A percentile compares a stretch with the other conserved stretches of the same genome.
Conservation (phyloP, 2,888 invertebrate genomes). For the Barypeithes pellucidus region DNA sequence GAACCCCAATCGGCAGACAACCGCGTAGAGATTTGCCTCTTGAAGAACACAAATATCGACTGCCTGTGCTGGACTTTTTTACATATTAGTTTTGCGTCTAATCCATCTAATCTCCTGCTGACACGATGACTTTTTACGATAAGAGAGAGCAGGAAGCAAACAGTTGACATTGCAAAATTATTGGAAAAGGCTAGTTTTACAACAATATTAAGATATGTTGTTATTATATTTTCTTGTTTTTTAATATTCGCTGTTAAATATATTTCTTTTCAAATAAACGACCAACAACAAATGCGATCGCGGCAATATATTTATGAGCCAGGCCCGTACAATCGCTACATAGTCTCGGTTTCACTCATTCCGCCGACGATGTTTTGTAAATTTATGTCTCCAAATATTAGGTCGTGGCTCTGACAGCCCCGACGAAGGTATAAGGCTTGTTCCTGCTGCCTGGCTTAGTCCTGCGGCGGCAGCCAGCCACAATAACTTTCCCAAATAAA, state of each 20-base stretch:
- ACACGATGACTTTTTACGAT: too few relatives aligned
- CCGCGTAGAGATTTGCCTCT: too few relatives aligned
- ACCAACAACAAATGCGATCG: slow-evolving; percentile 71
- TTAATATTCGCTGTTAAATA: slow-evolving; percentile 58
- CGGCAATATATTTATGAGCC: slow-evolving; percentile 71
- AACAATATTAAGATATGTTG: neutral
- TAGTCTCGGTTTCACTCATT: slow-evolving; percentile 70
- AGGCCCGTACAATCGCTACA: slow-evolving; percentile 51
- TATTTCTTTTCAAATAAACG: slow-evolving; percentile 71
- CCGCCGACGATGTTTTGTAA: slow-evolving; percentile 71
- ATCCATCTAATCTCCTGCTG: too few relatives aligned
- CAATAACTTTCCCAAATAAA: slow-evolving; percentile 68
- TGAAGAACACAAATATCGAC: too few relatives aligned
- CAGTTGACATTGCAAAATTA: too few relatives aligned
- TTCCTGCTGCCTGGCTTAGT: slow-evolving; percentile 63
- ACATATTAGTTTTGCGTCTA: too few relatives aligned
- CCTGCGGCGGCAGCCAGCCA: slow-evolving; percentile 63
- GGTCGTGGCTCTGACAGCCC: slow-evolving; percentile 67
- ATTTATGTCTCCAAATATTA: slow-evolving; percentile 75
- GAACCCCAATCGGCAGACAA: too few relatives aligned
- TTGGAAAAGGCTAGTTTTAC: too few relatives aligned
- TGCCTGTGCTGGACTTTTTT: too few relatives aligned
- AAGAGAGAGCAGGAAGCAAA: too few relatives aligned
- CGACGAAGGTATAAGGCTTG: slow-evolving; percentile 61
- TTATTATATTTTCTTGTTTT: slow-evolving; percentile 2